phyloP scores from a whole-genome alignment of 2,797 vertebrate genomes.

The Siniperca undulata region DNA sequence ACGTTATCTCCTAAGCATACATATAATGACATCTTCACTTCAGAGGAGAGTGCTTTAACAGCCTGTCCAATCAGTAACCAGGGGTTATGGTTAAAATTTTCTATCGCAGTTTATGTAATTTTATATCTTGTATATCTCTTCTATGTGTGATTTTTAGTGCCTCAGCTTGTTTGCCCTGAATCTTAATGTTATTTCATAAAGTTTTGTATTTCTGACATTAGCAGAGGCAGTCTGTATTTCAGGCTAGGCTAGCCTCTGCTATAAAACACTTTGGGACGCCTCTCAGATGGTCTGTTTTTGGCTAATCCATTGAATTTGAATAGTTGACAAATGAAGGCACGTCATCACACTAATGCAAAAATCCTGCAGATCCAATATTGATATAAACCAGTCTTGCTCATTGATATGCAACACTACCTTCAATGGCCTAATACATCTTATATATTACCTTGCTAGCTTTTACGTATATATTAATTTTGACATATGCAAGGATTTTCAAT shows the following conservation, averaged over 20 bases:
- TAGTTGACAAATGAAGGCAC: too few relatives aligned
- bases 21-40: neutral
- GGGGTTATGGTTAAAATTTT: neutral
- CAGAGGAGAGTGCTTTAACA: neutral
- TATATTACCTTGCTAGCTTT: neutral
- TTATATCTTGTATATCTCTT: too few relatives aligned
- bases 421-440: neutral
- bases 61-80: neutral
- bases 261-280: neutral
- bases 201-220: slow-evolving; percentile 1
- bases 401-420: neutral
- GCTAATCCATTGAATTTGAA: neutral
- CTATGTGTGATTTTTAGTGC: neutral
- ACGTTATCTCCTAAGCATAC: neutral
- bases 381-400: neutral
- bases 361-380: neutral
- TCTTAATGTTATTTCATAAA: slow-evolving; percentile 1
- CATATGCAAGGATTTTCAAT: neutral
- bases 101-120: neutral
- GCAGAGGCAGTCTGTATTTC: neutral
- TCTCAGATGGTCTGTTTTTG: neutral
- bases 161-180: slow-evolving; percentile 6
- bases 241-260: neutral
- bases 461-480: slow-evolving; percentile 7
- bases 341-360: neutral